Base-by-base conservation (phyloP, 1,140 invertebrate species). In the Danaus melanippus region DNA sequence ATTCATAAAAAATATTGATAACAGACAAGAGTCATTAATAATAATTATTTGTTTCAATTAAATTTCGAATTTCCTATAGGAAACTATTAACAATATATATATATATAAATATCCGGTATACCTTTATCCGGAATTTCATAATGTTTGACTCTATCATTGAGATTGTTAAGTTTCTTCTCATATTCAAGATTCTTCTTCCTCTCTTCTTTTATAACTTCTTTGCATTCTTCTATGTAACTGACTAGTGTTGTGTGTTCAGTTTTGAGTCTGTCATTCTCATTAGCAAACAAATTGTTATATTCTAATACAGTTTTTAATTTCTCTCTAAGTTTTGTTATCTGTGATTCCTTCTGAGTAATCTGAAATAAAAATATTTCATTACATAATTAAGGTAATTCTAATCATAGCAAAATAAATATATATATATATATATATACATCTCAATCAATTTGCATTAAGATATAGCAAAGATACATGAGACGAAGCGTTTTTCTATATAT, bases 121-220 rank as follows among this genome's bases (percentile, higher is more conserved):
- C 77, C 81, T 71, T 86, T 81, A 62, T 89, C 79, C 10, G 88
- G 86, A n/a, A 79, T 54, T 11, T 79, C 86, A 59, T 76, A 71
- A 56, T 80, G 82, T 42, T 84, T 85, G 5, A 89, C 56, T 48
- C 63, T 80, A 39, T 77, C 73, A 42, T 84, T 78, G 32, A 88
- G 66, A 58, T 85, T 82, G 50, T 81, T 79, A 44, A 74, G 78
- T 50, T 64, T 79, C 46, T 63, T 65, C 42, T 80, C 78, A 15
- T 76, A 50, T 10, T 70, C 71, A 40, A 42, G 60, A 53, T 68
- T 76, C 17, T 50, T 76, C 11, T 82, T 76, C 46, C 65, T 76
- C 45, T 82, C 77, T 15, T 76, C 75, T 50, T 63, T 77, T 15
- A 80, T 65, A 4, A 69, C 74, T 41, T 49, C 64, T 55, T 85